Percentiles rank a stretch among this genome's conserved stretches.
Evolutionary conservation across 2,113 vertebrate species (phyloP).

Genomic region (Orcinus orca): DNA sequence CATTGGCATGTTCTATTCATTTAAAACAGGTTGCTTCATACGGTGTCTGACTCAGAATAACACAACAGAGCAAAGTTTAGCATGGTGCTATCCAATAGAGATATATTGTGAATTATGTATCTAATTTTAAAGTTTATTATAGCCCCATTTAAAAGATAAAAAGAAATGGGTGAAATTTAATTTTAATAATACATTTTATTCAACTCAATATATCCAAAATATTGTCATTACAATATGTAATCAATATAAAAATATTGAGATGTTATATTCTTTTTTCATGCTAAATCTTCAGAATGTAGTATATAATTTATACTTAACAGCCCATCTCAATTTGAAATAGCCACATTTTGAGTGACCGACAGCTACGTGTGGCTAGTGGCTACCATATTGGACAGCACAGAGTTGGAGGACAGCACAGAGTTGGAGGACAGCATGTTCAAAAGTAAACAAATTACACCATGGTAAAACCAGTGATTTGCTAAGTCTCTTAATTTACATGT

Average conservation of each 20-base stretch:
- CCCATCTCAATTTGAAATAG: not conserved
- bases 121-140: not conserved
- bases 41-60: not conserved
- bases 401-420: not conserved
- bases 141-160: not conserved
- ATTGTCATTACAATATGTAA: not conserved
- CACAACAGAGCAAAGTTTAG: not conserved
- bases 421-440: not conserved
- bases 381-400: rapidly evolving
- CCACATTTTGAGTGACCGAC: not conserved
- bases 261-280: not conserved
- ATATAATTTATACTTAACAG: not conserved
- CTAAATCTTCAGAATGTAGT: not conserved
- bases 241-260: no score
- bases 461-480: not conserved
- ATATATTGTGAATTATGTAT: not conserved
- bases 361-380: not conserved
- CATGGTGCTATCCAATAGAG: not conserved
- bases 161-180: not conserved
- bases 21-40: not conserved
- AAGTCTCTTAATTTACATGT: not conserved
- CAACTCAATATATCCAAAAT: not conserved
- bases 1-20: not conserved
- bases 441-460: not conserved
- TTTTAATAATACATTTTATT: not conserved